Conservation (phyloP, 2,888 invertebrate genomes). For the Mesorhabditis sp. region DNA sequence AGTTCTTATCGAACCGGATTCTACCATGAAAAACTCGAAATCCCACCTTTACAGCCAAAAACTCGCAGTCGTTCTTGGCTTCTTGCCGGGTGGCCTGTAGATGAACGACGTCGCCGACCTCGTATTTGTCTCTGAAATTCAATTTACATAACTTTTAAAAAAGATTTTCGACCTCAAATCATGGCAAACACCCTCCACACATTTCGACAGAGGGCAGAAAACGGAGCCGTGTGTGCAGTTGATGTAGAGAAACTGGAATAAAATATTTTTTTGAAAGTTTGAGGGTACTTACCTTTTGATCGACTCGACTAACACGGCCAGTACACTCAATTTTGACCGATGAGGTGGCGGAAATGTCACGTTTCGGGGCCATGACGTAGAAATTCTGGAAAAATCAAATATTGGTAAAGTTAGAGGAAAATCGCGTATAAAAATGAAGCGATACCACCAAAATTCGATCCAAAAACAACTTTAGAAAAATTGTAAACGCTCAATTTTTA, state of each 20-base stretch:
- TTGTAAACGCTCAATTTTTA: no score
- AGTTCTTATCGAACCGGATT: no score
- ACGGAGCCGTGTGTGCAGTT: background rate
- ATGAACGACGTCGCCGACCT: background rate
- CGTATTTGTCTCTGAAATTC: background rate
- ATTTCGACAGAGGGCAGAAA: background rate
- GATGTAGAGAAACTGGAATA: background rate
- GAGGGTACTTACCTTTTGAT: background rate
- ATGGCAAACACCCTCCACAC: background rate
- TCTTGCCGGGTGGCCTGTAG: background rate
- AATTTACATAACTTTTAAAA: background rate
- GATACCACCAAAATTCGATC: no score
- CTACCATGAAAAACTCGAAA: background rate
- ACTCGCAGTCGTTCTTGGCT: background rate
- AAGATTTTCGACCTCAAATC: background rate
- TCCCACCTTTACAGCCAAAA: background rate
- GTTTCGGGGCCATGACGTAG: no score
- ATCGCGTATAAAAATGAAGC: no score
- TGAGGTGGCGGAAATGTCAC: no score
- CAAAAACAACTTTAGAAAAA: no score
- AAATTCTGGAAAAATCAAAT: no score
- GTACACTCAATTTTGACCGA: background rate
- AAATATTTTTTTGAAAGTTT: background rate
- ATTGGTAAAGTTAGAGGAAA: no score
- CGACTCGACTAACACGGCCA: slow-evolving; percentile 5